Conservation (phyloP, 92 coral and sea anemone species). For the Ricordea florida region DNA sequence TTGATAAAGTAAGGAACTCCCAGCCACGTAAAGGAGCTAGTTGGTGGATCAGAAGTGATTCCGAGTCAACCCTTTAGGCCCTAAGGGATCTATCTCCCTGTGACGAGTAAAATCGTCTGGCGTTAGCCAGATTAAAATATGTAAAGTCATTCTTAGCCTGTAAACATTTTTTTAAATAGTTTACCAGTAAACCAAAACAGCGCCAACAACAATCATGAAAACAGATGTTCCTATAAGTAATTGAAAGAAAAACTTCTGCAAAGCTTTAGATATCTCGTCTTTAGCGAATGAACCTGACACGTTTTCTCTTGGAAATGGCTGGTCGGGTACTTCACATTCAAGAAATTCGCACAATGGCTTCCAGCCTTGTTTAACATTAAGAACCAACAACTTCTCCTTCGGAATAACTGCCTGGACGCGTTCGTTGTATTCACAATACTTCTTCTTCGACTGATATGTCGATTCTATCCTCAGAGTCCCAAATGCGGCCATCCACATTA, state of each 20-base stretch:
- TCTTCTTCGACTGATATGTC: not conserved
- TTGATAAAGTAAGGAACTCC: no score
- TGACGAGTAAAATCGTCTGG: no score
- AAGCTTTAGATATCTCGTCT: not conserved
- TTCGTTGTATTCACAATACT: conserved; percentile 6
- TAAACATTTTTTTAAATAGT: no score
- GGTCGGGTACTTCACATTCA: not conserved
- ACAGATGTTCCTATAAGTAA: not conserved
- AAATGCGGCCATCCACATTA: not conserved
- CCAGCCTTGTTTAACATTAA: conserved; percentile 12
- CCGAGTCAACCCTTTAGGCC: no score
- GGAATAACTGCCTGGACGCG: conserved; percentile 14
- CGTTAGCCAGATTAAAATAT: no score
- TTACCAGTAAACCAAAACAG: no score
- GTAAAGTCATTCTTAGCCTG: no score
- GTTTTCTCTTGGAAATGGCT: conserved; percentile 4
- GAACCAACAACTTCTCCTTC: not conserved
- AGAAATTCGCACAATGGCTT: conserved; percentile 11
- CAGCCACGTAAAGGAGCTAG: no score
- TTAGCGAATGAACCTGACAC: not conserved
- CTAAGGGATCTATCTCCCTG: no score
- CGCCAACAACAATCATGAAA: not conserved
- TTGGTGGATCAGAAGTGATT: no score
- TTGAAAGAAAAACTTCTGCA: not conserved
- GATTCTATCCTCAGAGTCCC: not conserved